phyloP scores from a whole-genome alignment of 2,113 vertebrate genomes.

The Suncus etruscus region DNA sequence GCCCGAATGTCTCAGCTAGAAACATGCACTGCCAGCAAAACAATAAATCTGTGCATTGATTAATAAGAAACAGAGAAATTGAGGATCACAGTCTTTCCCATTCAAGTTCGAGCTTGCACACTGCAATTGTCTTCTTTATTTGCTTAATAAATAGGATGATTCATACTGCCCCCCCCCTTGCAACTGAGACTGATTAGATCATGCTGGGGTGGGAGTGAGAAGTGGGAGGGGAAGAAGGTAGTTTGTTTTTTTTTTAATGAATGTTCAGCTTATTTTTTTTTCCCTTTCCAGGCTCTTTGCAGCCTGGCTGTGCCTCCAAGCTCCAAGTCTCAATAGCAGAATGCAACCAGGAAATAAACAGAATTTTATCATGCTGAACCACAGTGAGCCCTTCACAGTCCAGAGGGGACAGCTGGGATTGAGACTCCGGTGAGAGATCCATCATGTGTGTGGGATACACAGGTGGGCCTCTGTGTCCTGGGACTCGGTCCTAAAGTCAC shows the following conservation, averaged over 20 bases:
- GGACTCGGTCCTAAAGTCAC: background rate
- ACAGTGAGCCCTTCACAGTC: background rate
- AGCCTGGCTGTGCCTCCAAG: conserved; percentile 8
- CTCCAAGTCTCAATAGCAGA: background rate
- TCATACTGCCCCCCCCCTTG: conserved; percentile 35
- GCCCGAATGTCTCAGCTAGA: background rate
- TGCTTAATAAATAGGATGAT: conserved; percentile 57
- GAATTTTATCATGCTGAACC: conserved; percentile 4
- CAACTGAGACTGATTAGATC: conserved; percentile 15
- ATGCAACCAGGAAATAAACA: conserved; percentile 13
- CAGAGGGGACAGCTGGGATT: no score
- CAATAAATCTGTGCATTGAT: background rate
- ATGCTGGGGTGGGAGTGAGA: background rate
- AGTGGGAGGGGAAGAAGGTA: no score
- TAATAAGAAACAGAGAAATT: conserved; percentile 62
- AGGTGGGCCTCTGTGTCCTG: no score
- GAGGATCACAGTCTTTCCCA: conserved; percentile 25
- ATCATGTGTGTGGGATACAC: no score
- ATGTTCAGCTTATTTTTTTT: background rate
- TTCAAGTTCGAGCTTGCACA: conserved; percentile 48
- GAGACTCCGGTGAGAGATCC: no score
- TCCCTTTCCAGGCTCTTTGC: conserved; percentile 4
- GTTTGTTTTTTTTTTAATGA: background rate
- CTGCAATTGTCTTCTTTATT: conserved; percentile 26
- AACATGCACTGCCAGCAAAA: background rate